Evolutionary conservation across 92 coral and sea anemone species (phyloP).

Genomic region (Phenganax marumi): DNA sequence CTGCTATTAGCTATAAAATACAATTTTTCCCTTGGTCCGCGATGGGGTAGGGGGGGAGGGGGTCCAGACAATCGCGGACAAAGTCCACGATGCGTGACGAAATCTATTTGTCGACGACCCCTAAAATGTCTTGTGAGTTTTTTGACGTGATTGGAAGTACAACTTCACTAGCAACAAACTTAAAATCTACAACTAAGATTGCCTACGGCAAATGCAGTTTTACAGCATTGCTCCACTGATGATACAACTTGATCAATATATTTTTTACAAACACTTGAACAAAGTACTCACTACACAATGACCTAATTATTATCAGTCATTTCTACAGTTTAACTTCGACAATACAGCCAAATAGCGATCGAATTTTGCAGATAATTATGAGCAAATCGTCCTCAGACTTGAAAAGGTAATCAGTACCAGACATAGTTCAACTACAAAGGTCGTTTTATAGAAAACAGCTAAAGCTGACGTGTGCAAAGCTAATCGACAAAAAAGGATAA

Average conservation of each 20-base stretch:
- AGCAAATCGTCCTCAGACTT: slow-evolving; percentile 24
- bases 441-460: slow-evolving; percentile 52
- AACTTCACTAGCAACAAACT: too few species aligned
- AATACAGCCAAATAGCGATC: background rate
- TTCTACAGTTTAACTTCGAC: background rate
- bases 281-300: background rate
- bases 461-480: slow-evolving; percentile 50
- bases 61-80: too few species aligned
- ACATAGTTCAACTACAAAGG: slow-evolving; percentile 53
- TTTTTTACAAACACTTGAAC: background rate
- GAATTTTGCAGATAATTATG: slow-evolving; percentile 2
- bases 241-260: background rate
- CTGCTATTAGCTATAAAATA: too few species aligned
- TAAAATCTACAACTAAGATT: too few species aligned
- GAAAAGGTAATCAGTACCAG: slow-evolving; percentile 64
- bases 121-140: too few species aligned
- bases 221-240: background rate
- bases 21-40: too few species aligned
- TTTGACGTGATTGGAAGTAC: too few species aligned
- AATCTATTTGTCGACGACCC: too few species aligned
- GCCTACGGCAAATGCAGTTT: too few species aligned
- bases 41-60: too few species aligned
- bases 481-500: slow-evolving; percentile 48
- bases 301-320: background rate
- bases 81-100: too few species aligned